These are phyloP conservation scores for Eurystomus glaucurus DNA, from an alignment of 2,797 vertebrate species.

Conservation along the genomic window DNA sequence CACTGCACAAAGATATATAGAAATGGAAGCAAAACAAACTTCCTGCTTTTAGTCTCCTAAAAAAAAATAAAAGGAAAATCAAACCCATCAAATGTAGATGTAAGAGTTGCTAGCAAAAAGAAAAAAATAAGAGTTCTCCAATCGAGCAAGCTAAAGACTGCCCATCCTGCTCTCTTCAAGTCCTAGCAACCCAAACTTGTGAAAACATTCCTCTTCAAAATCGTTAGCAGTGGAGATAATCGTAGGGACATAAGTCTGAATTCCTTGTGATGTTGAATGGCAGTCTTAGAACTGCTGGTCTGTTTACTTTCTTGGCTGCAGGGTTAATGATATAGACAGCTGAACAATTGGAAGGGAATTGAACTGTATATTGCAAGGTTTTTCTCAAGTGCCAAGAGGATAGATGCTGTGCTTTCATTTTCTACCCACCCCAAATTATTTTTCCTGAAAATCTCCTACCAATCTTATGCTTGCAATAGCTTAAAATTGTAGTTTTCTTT, in stretches of 20 bases:
- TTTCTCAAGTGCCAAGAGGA: constrained; percentile 40
- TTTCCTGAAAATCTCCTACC: neutral
- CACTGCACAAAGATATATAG: neutral
- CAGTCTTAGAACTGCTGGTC: neutral
- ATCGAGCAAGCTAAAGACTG: neutral
- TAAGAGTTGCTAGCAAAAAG: neutral
- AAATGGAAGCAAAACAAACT: neutral
- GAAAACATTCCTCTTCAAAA: constrained; percentile 17
- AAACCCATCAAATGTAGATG: neutral
- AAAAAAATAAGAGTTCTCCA: neutral
- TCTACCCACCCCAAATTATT: constrained; percentile 37
- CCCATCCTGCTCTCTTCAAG: neutral
- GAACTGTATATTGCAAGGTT: constrained; percentile 41
- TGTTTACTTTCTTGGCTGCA: constrained; percentile 17
- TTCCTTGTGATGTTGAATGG: neutral
- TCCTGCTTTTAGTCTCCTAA: neutral
- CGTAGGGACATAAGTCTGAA: constrained; percentile 29
- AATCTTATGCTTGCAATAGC: neutral
- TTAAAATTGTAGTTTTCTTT: neutral
- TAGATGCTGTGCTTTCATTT: constrained; percentile 57
- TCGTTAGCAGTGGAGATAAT: constrained; percentile 27
- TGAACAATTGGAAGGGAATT: constrained; percentile 48
- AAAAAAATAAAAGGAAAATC: neutral
- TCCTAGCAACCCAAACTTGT: constrained; percentile 37
- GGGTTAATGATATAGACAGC: constrained; percentile 60